Percentiles rank a stretch among this genome's conserved stretches.
These are phyloP conservation scores for Lepilemur septentrionalis DNA, from an alignment of 2,797 vertebrate species.

Conservation along the genomic window DNA sequence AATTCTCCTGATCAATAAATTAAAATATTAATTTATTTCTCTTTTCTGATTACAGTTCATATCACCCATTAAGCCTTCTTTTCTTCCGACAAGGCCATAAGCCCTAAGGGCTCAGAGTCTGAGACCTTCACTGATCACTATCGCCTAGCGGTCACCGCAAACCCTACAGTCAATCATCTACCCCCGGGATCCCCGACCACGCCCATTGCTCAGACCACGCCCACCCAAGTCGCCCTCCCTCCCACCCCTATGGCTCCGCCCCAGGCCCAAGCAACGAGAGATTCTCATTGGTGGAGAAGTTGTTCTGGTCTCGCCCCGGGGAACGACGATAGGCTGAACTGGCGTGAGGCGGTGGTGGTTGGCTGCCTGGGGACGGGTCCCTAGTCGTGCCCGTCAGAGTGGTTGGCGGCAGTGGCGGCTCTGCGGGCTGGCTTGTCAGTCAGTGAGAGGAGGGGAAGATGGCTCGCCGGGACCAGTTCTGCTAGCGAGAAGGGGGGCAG, in stretches of 20 bases:
- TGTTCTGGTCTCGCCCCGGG: conserved; percentile 66
- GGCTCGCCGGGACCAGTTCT: conserved; percentile 49
- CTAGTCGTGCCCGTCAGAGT: conserved; percentile 69
- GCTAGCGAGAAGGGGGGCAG: conserved; percentile 56
- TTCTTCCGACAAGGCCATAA: neutral
- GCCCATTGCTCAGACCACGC: conserved; percentile 26
- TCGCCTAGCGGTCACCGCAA: neutral
- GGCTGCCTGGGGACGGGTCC: conserved; percentile 69
- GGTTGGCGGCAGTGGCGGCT: conserved; percentile 68
- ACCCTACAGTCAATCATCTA: conserved; percentile 38
- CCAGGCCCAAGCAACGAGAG: neutral
- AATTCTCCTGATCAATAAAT: conserved; percentile 10
- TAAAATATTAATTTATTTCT: conserved; percentile 13
- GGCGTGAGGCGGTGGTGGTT: conserved; percentile 81
- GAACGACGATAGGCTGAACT: conserved; percentile 81
- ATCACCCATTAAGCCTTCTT: neutral
- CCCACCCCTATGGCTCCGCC: neutral
- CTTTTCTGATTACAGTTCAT: neutral
- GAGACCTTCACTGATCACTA: neutral
- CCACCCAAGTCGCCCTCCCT: neutral
- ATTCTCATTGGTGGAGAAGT: conserved; percentile 72
- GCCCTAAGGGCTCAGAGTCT: neutral
- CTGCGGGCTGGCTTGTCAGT: conserved; percentile 71
- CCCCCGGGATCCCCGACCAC: neutral
- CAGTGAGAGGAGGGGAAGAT: conserved; percentile 56